Evolutionary conservation across 2,797 vertebrate species (phyloP).

Genomic region (Gymnopithys bicolor): DNA sequence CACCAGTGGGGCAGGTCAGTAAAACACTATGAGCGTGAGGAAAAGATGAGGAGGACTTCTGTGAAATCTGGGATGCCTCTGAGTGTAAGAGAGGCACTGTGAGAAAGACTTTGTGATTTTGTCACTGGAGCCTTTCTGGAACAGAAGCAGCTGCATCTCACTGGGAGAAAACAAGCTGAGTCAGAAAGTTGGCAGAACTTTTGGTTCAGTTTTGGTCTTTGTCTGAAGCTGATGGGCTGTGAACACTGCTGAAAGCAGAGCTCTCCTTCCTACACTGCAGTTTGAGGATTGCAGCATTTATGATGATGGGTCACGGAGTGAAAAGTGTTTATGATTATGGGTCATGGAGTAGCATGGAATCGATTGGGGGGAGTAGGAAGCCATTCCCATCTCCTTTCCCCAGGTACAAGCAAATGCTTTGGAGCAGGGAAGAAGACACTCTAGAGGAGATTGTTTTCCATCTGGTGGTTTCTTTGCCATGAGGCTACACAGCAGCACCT

Average conservation of each 20-base stretch:
- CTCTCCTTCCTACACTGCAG: not conserved
- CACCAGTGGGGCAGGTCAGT: not conserved
- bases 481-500: not conserved
- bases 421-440: not conserved
- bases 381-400: not conserved
- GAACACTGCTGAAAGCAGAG: not conserved
- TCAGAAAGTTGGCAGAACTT: not conserved
- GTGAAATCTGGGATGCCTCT: not conserved
- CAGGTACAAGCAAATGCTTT: not conserved
- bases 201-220: not conserved
- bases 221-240: not conserved
- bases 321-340: not conserved
- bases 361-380: accelerated
- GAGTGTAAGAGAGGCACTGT: not conserved
- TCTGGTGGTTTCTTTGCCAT: not conserved
- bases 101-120: not conserved
- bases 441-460: not conserved
- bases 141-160: not conserved
- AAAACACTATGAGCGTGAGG: not conserved
- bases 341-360: not conserved
- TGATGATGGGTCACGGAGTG: not conserved
- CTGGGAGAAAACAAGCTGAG: not conserved
- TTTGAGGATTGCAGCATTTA: not conserved
- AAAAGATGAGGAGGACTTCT: not conserved
- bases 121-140: not conserved